phyloP scores from a whole-genome alignment of 2,888 invertebrate species.

The Trissoscelio sp. region DNA sequence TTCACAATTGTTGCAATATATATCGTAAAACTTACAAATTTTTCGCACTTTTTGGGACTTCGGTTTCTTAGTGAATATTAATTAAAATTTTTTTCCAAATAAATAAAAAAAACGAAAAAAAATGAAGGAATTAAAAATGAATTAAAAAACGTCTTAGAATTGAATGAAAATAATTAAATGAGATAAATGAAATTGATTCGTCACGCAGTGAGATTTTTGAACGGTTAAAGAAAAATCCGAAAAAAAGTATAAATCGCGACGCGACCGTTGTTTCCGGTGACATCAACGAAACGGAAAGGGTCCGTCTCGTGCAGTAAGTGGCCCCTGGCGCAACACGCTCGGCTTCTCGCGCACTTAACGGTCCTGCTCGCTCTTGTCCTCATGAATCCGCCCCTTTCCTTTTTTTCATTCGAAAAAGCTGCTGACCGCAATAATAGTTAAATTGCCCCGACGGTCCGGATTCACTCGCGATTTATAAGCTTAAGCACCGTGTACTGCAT shows the following conservation, averaged over 20 bases:
- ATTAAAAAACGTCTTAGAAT: too few relatives aligned
- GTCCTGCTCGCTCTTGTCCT: constrained; percentile 12
- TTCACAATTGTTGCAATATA: too few relatives aligned
- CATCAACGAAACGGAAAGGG: constrained; percentile 63
- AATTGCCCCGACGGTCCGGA: constrained; percentile 32
- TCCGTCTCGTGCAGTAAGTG: constrained; percentile 38
- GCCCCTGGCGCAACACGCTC: constrained; percentile 49
- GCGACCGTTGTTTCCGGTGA: constrained; percentile 66
- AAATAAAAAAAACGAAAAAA: too few relatives aligned
- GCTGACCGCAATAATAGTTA: constrained; percentile 52
- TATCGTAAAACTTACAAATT: too few relatives aligned
- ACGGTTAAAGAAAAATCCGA: constrained; percentile 16
- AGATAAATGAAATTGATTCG: too few relatives aligned
- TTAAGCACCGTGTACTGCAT: constrained; percentile 30
- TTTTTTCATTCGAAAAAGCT: constrained; percentile 47
- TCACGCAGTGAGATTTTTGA: constrained; percentile 43
- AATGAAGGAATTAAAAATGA: too few relatives aligned
- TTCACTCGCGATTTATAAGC: constrained; percentile 44
- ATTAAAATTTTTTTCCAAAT: too few relatives aligned
- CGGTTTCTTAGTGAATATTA: too few relatives aligned
- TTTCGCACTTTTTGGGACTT: too few relatives aligned
- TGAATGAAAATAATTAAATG: too few relatives aligned
- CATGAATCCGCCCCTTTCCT: constrained; percentile 16
- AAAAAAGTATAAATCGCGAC: constrained; percentile 49
- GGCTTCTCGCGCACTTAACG: constrained; percentile 56